Percentiles rank a stretch among this genome's conserved stretches.
These are phyloP conservation scores for Adelosebastes latens DNA, from an alignment of 2,797 vertebrate species.

Conservation along the genomic window DNA sequence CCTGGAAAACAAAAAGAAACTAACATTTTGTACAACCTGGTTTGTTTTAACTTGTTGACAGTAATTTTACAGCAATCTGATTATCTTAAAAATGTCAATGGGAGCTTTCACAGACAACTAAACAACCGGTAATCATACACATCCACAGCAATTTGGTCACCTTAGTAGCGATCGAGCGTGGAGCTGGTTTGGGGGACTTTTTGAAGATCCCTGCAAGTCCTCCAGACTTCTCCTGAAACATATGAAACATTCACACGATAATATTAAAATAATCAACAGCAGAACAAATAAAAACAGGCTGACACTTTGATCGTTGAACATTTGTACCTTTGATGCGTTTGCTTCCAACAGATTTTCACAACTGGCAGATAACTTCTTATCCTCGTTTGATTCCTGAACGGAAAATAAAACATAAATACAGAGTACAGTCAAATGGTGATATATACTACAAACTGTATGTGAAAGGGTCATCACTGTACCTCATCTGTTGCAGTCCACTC, in stretches of 20 bases:
- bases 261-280: not conserved
- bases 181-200: constrained; percentile 67
- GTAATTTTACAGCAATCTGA: not conserved
- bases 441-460: not conserved
- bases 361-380: constrained; percentile 27
- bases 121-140: fast-evolving
- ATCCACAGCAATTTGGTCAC: constrained; percentile 27
- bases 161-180: constrained; percentile 6
- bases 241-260: not conserved
- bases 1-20: constrained; percentile 41
- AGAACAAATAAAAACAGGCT: not conserved
- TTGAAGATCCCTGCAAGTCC: constrained; percentile 67
- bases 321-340: constrained; percentile 42
- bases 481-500: constrained; percentile 46
- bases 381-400: constrained; percentile 44
- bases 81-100: not conserved
- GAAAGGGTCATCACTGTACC: constrained; percentile 18
- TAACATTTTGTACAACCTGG: fast-evolving
- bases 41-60: not conserved
- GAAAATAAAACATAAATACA: not conserved
- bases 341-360: constrained; percentile 53
- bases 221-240: constrained; percentile 63
- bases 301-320: not conserved
- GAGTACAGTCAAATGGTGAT: not conserved
- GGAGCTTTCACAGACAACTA: not conserved